phyloP scores from a whole-genome alignment of 2,113 vertebrate species.

The Daubentonia madagascariensis region DNA sequence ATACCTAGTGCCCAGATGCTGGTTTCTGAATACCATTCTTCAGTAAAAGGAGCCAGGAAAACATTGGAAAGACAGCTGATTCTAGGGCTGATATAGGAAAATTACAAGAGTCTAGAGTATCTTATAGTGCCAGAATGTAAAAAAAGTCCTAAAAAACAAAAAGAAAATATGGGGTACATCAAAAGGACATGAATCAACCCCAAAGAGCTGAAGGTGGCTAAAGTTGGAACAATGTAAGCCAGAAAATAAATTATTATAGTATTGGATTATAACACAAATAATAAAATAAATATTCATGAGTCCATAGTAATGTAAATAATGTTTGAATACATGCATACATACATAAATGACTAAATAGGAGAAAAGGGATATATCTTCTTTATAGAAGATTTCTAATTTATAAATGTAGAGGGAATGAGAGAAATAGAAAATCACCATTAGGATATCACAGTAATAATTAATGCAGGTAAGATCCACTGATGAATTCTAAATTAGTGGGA shows the following conservation, averaged over 20 bases:
- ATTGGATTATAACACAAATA: not conserved
- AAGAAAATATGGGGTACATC: not conserved
- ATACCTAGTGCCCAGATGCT: not conserved
- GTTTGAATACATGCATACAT: not conserved
- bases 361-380: not conserved
- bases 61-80: not conserved
- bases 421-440: not conserved
- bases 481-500: not conserved
- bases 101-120: not conserved
- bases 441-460: not conserved
- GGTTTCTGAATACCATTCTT: not conserved
- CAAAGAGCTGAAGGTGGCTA: not conserved
- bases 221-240: not conserved
- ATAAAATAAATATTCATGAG: not conserved
- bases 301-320: not conserved
- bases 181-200: not conserved
- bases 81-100: not conserved
- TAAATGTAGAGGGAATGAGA: not conserved
- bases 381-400: not conserved
- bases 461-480: not conserved
- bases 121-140: not conserved
- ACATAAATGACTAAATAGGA: not conserved
- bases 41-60: not conserved
- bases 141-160: not conserved
- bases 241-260: slow-evolving; percentile 4